Evolutionary conservation across 2,113 vertebrate genomes (phyloP).

Genomic region (Oreotrochilus melanogaster): DNA sequence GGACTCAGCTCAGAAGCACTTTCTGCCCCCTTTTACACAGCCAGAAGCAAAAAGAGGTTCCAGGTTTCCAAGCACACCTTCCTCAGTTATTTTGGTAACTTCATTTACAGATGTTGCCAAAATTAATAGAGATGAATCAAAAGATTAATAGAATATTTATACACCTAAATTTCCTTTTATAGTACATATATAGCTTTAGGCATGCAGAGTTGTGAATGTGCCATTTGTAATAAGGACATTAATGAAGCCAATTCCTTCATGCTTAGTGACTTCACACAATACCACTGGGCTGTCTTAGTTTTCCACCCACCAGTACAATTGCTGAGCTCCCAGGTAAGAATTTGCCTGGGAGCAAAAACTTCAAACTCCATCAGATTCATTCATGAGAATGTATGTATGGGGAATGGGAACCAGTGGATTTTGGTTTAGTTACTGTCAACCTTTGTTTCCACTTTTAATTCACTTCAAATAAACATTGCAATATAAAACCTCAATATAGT

Average conservation of each 20-base stretch:
- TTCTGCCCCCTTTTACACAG: not conserved
- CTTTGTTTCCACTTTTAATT: not conserved
- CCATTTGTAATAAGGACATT: not conserved
- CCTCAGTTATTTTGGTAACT: not conserved
- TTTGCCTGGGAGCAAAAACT: not conserved
- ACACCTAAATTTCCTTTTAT: not conserved
- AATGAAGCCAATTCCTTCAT: not conserved
- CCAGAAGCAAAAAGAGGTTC: not conserved
- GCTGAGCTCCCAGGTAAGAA: not conserved
- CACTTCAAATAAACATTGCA: not conserved
- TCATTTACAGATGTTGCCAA: not conserved
- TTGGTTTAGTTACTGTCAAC: not conserved
- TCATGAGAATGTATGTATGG: not conserved
- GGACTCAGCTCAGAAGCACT: not conserved
- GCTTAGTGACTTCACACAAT: not conserved
- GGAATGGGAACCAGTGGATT: not conserved
- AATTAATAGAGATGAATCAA: not conserved
- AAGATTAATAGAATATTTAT: not conserved
- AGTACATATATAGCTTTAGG: not conserved
- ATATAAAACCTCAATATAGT: not conserved
- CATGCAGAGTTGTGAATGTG: rapidly evolving
- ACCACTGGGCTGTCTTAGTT: not conserved
- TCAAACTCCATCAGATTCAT: not conserved
- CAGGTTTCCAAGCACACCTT: not conserved
- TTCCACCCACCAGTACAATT: not conserved